Evolutionary conservation across 2,888 invertebrate genomes (phyloP).

Genomic region (Aphidoletes aphidimyza): DNA sequence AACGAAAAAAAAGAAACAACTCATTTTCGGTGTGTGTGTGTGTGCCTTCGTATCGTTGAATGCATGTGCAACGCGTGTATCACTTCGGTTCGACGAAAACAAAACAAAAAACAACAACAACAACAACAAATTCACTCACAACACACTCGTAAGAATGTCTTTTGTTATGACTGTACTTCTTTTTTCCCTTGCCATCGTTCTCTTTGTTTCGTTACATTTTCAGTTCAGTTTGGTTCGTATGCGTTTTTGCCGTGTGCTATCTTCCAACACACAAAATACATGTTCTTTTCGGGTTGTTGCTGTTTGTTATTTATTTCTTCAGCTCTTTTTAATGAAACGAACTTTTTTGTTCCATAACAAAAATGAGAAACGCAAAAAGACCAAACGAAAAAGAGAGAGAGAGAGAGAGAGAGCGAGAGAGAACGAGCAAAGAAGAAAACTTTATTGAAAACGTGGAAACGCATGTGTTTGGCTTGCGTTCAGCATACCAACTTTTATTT

Average conservation of each 20-base stretch:
- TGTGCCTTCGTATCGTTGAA: background rate
- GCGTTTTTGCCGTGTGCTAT: background rate
- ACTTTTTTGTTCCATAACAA: background rate
- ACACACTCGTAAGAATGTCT: constrained; percentile 49
- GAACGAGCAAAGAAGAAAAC: background rate
- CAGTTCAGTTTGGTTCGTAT: too few relatives aligned
- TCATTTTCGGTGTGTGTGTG: background rate
- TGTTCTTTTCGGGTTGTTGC: constrained; percentile 16
- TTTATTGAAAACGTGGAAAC: background rate
- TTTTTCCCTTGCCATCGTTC: constrained; percentile 11
- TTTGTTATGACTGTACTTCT: constrained; percentile 51
- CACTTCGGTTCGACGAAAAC: background rate
- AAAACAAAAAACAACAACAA: too few relatives aligned
- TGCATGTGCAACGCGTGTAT: constrained; percentile 17
- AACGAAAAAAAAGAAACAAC: too few relatives aligned
- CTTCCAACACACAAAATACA: background rate
- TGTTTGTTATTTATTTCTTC: background rate
- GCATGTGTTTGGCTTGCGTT: constrained; percentile 34
- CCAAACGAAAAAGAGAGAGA: background rate
- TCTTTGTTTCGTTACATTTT: constrained; percentile 28
- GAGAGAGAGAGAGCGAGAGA: background rate
- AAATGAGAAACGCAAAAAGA: background rate
- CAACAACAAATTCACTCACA: constrained; percentile 1
- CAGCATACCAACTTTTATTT: background rate
- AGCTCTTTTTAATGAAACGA: constrained; percentile 15